Evolutionary conservation across 2,888 invertebrate species (phyloP), one percentile per base, ranked within the genome.

Genomic region (Rapana venosa): DNA sequence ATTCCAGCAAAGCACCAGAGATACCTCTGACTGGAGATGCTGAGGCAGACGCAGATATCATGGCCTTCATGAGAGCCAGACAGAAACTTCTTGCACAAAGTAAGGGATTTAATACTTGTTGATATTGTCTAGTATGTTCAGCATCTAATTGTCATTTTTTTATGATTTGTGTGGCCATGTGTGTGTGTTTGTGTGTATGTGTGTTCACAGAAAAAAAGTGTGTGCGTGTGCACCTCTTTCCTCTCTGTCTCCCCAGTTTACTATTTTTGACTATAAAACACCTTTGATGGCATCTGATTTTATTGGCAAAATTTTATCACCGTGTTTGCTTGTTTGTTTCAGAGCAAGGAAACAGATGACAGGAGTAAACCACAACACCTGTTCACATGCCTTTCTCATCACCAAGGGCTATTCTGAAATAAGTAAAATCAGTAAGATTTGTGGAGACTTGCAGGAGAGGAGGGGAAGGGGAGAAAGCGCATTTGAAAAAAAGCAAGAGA

Each of bases 11-110:
- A 36, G 26, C 81, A 47, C 90, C 84, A 89, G 86, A 91, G 90
- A 92, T 96, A 36, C 93, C 94, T n/a, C 90, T 96, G 90, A 96
- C 96, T 74, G 96, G 96, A 47, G 96, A 96, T 91, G 93, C 95
- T 8, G 94, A 95, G 89, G 96, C 95, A 87, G 96, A 96, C 93
- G 96, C 95, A 87, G 96, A 96, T 90, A 96, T 96, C 85, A 94
- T 95, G 94, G 96, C 96, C 6, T 96, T 96, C 93, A 92, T 96
- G 11, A 95, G 93, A 92, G 96, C 96, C 26, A 93, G 96, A 88
- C 95, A 96, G 91, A 95, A 94, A 88, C 93, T 95, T 36, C 91
- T 95, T 36, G 92, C 93, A 87, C 93, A 94, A 92, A 92, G 94
- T 94, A 92, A 88, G 91, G 26, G 22, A 2, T 15, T 36, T 20